Evolutionary conservation across 2,113 vertebrate species (phyloP), one percentile per base, ranked within the genome.

Genomic region (Bubalus kerabau): DNA sequence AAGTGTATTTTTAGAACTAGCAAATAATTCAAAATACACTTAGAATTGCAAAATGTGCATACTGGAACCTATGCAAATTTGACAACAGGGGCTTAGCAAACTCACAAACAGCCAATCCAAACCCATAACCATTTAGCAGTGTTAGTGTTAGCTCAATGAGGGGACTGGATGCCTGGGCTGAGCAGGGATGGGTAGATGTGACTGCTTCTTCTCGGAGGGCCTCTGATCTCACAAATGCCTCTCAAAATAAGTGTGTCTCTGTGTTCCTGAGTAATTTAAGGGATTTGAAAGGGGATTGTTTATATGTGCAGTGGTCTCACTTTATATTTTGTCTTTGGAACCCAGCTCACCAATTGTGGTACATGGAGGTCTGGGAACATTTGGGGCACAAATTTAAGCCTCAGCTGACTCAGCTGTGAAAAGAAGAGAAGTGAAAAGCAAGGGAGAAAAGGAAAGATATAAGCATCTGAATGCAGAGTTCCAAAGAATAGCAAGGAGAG

Each of bases 321-420:
- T 30, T 87, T 67, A 26, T 46, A 43, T 90, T 95, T 96, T 88
- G 76, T 60, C 46, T 92, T 95, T 83, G 81, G 43, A 40, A 52
- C 12, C 17, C 32, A 84, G 26, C 40, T 83, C 10, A 46, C 36
- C 21, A 17, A 19, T 13, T 87, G 32, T 7, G 17, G 14, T n/a
- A 48, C 3, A 12, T 46, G 46, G 43, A 76, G 23, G n/a, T 46
- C 52, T 83, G 10, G 36, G 36, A 74, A 56, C 80, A 30, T 62
- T 52, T 82, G 91, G 14, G 40, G 12, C 50, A 87, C 32, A 93
- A 78, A 62, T 46, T 40, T 48, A 89, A 36, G 40, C 3, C 24
- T 88, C 59, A 3, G 5, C 87, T 17, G 52, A n/a, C 84, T 81
- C 1, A 12, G 48, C 16, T 21, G 50, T 40, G 40, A 40, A 40